Conservation (phyloP, 2,113 vertebrate species). For the Elephas maximus region DNA sequence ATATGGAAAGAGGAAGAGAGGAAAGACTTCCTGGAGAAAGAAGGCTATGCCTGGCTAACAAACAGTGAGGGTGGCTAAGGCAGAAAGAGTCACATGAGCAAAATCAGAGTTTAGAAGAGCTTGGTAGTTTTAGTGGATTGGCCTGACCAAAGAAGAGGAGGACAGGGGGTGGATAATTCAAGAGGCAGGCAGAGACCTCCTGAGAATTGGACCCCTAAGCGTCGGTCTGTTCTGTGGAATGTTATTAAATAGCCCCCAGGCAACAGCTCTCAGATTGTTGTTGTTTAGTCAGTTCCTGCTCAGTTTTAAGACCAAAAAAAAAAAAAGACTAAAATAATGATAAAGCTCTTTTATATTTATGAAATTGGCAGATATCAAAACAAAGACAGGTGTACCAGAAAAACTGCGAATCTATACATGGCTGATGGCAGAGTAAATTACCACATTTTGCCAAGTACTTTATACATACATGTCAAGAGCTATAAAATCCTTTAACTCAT, state of each 20-base stretch:
- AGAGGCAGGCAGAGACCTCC: background rate
- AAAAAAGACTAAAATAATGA: background rate
- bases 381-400: background rate
- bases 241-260: background rate
- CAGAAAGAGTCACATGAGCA: background rate
- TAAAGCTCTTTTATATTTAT: background rate
- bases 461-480: background rate
- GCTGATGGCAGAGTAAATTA: background rate
- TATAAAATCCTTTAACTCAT: background rate
- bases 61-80: background rate
- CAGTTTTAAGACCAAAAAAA: background rate
- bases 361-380: background rate
- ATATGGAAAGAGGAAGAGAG: background rate
- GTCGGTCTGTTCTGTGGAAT: background rate
- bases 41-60: background rate
- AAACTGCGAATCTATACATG: background rate
- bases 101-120: background rate
- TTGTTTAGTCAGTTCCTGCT: background rate
- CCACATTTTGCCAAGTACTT: background rate
- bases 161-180: background rate
- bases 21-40: background rate
- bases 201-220: background rate
- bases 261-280: background rate
- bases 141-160: background rate
- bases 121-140: background rate